Base-by-base conservation (phyloP, 1,140 invertebrate species). In the Apis dorsata region DNA sequence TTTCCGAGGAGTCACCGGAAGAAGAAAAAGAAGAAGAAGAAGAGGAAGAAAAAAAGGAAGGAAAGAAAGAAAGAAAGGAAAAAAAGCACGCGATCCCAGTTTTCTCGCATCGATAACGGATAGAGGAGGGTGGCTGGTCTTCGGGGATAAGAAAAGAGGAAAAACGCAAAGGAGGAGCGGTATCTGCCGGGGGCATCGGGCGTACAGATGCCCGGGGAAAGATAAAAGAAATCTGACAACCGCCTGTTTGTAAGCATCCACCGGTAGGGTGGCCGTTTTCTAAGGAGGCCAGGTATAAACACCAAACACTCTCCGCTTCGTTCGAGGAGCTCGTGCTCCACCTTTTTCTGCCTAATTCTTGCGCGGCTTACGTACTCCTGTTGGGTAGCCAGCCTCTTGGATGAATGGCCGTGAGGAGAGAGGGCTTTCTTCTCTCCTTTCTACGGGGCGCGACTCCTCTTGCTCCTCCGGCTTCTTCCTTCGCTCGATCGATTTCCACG, bases 211-310 rank as follows among this genome's bases (percentile, higher is more conserved):
- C 90, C 88, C 85, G 85, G 83, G 80, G 80, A 90, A 90, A 94
- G 93, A 93, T 94, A 94, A 93, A 93, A 90, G 91, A 93, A 93
- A 93, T 93, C 93, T 93, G 92, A 93, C 93, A 93, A 93, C 88
- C 91, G 92, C 79, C 90, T 92, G 92, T 93, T 93, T 92, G 93
- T 91, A 93, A 92, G 91, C 91, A 92, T 89, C 86, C 83, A 85
- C 74, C 81, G 84, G 86, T 86, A 24, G 66, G 28, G 79, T n/a
- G 71, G 28, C 59, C 28, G 84, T 87, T 87, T 83, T 88, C 59
- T 72, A 79, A 86, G 86, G 60, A 88, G 90, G 88, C 90, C 90
- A 91, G 91, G 92, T 93, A 92, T 91, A 91, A 92, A 91, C 90
- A 91, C 90, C 87, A 91, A 90, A 89, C 90, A 90, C 85, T 85